Base-by-base conservation (phyloP, 2,888 invertebrate genomes). In the Caenorhabditis doughertyi region DNA sequence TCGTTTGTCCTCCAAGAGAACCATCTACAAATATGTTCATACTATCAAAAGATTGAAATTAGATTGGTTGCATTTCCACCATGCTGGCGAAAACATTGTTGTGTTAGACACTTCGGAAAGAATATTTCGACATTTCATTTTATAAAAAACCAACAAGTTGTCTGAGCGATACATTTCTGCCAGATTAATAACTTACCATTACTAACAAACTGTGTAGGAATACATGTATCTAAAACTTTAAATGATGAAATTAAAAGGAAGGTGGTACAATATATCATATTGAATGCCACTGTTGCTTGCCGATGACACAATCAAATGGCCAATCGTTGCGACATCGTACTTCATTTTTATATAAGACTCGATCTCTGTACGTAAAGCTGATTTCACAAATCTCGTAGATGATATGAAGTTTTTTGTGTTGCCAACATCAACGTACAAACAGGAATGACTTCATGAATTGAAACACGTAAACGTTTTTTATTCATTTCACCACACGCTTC, bases 401-500 rank as follows among this genome's bases (percentile, higher is more conserved):
- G 64, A 64, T 64, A 47, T 21, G 64, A 47, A 49, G 64, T 64
- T 64, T 47, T 62, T 64, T 64, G 29, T 32, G 29, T 49, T 64
- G 64, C 64, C 47, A 64, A 64, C 47, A 64, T 64, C 64, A 64
- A 64, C 49, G 64, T 64, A 64, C n/a, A 64, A 64, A 64, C 64
- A 64, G 64, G 64, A 64, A 62, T 62, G 58, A 25, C 58, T 11
- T 21, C 18, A 39, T 29, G 18, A 64, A 64, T 64, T 32, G 21
- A 64, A 29, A 29, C 64, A 47, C 49, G 64, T 64, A 64, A 47
- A n/a, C 27, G 44, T 64, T 47, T 64, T 49, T 27, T 47, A n/a
- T n/a, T 64, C 16, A 16, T 39, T 32, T 29, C n/a, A 11, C 18
- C 18, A 56, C 32, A 21, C 56, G 32, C 18, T 56, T 21, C 9